Conservation (phyloP, 2,797 vertebrate genomes). For the Ceryle rudis region DNA sequence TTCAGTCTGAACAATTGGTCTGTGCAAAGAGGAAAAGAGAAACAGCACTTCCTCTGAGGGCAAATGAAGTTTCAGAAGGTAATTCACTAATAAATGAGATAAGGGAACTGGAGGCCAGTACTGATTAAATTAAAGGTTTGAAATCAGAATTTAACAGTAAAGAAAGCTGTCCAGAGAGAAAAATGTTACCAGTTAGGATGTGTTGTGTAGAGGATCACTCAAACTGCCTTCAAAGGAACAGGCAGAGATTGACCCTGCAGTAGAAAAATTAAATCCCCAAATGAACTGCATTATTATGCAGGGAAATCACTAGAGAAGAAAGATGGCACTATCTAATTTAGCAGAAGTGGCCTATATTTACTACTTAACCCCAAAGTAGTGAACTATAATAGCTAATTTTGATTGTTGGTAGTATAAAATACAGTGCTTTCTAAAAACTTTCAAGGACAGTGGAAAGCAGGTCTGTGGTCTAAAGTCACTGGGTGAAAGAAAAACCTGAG, state of each 20-base stretch:
- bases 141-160: constrained; percentile 31
- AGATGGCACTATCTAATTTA: constrained; percentile 10
- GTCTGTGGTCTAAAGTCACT: not conserved
- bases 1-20: not conserved
- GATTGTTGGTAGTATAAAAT: not conserved
- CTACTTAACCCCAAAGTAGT: not conserved
- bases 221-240: not conserved
- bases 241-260: not conserved
- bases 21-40: not conserved
- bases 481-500: not conserved
- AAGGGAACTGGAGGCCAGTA: not conserved
- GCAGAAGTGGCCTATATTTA: constrained; percentile 14
- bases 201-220: not conserved
- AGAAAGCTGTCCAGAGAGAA: not conserved
- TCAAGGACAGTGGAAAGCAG: not conserved
- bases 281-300: not conserved
- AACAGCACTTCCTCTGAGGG: not conserved
- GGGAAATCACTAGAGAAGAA: not conserved
- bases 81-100: not conserved
- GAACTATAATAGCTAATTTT: not conserved
- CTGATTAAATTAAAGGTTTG: constrained; percentile 41
- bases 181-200: not conserved
- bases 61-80: not conserved
- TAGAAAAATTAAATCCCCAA: not conserved
- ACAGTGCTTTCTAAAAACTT: not conserved